Conservation (phyloP, 2,113 vertebrate genomes). For the Notarius lentiginosus region DNA sequence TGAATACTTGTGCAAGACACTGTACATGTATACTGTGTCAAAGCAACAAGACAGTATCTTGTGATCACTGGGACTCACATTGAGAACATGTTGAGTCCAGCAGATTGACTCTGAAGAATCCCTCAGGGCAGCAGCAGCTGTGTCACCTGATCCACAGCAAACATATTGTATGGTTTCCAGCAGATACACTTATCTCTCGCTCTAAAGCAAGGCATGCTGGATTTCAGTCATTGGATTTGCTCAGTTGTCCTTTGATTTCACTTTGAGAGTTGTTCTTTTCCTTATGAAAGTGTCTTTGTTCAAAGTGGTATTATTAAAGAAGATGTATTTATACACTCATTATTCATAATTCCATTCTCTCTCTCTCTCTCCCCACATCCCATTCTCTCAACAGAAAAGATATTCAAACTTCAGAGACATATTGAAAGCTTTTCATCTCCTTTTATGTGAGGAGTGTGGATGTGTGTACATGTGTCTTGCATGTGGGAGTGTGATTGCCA, state of each 20-base stretch:
- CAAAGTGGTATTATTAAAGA: slow-evolving; percentile 27
- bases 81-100: background rate
- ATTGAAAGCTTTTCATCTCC: slow-evolving; percentile 32
- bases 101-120: slow-evolving; percentile 6
- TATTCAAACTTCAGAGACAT: slow-evolving; percentile 32
- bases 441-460: background rate
- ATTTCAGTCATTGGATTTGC: slow-evolving; percentile 35
- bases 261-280: background rate
- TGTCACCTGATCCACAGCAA: slow-evolving; percentile 23
- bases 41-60: background rate
- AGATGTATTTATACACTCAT: background rate
- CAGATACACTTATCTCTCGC: background rate
- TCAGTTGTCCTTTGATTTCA: background rate
- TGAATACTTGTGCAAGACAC: no score
- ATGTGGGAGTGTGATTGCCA: background rate
- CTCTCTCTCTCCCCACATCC: background rate
- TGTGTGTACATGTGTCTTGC: slow-evolving; percentile 2
- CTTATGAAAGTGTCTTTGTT: slow-evolving; percentile 13
- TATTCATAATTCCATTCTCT: background rate
- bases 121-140: background rate
- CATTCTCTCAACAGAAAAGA: background rate
- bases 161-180: background rate
- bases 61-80: background rate
- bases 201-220: background rate
- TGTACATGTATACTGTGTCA: background rate